Base-by-base conservation (phyloP, 2,113 vertebrate species). In the Cinclus cinclus region DNA sequence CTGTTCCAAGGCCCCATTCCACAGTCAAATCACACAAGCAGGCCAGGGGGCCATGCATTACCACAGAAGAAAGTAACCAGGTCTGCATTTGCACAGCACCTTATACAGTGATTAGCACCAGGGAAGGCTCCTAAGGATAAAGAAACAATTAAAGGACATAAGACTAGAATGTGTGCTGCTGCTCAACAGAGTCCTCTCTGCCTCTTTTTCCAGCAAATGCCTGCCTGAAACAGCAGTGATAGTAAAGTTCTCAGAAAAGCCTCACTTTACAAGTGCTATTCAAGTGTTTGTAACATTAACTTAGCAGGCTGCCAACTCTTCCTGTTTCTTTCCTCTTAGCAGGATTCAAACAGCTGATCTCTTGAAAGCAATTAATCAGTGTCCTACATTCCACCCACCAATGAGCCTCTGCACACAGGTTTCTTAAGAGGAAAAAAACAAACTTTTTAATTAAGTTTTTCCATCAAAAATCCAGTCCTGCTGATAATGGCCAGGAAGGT, bases 391-490 rank as follows among this genome's bases (percentile, higher is more conserved):
- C 93, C 69, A 64, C 91, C 46, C 83, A 92, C 94, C 96, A 86
- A 89, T 80, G 50, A 96, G 83, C 50, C 60, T 70, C 59, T 44
- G 55, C 13, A 44, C 56, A 75, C 52, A 95, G 92, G 83, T 98
- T 96, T 96, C 93, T 96, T 97, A 62, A 67, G 47, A 96, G 27
- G 55, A 88, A 97, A 98, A 97, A 97, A 94, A 60, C 64, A 37
- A 96, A 97, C 84, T 94, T 97, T 97, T 97, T 96, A 98, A 98
- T 98, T 98, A 97, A 97, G 63, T 95, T 98, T 96, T 97, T 96
- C 81, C 89, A 97, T 97, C 92, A 97, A 89, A 98, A 98, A 94
- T 88, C 76, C 83, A 93, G 89, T 96, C 97, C 95, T 97, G 97
- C 97, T 98, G 97, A 94, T 97, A 97, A 90, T 81, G 93, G 68